Evolutionary conservation across 2,797 vertebrate species (phyloP), one percentile per base, ranked within the genome.

Genomic region (Oreortyx pictus): DNA sequence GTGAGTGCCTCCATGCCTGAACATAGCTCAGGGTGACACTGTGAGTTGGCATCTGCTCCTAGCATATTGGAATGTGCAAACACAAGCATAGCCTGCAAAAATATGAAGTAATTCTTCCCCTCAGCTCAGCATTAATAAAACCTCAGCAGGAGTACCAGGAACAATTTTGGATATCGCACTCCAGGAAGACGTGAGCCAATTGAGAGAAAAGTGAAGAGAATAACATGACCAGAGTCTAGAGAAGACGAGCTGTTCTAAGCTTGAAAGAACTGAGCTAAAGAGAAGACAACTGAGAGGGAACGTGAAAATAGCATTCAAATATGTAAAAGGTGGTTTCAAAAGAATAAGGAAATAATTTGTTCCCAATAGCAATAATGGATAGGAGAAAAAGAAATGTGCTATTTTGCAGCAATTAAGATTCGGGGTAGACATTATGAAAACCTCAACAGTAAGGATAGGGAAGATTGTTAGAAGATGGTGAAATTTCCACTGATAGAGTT

Each of bases 331-430:
- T 43, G 78, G 46, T 70, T 93, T 92, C 82, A 83, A 72, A 94
- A 96, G 91, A 86, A 73, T 70, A 91, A 91, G 80, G 76, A 96
- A 93, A 94, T 92, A 93, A 88, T 62, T 73, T 81, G 29, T 75
- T 91, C 89, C 91, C 82, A 89, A 61, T 84, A 93, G 79, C 37
- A 85, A 27, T 86, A 89, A 93, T 70, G 54, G 85, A 92, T 31
- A 93, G 76, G 87, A 91, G 70, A 92, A 92, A 92, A 89, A 81
- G 85, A 89, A 81, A 86, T 78, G 66, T 88, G 50, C 50, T 83
- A 89, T 94, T 93, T 37, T 86, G 70, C 62, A 95, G 80, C 82
- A 95, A 92, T 95, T 95, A 95, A 95, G 82, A 94, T 86, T 89
- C 82, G 81, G 73, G 24, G 27, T 68, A 80, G 87, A 75, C 92